Base-by-base conservation (phyloP, 2,888 invertebrate species). In the Parapristionchus giblindavisi region DNA sequence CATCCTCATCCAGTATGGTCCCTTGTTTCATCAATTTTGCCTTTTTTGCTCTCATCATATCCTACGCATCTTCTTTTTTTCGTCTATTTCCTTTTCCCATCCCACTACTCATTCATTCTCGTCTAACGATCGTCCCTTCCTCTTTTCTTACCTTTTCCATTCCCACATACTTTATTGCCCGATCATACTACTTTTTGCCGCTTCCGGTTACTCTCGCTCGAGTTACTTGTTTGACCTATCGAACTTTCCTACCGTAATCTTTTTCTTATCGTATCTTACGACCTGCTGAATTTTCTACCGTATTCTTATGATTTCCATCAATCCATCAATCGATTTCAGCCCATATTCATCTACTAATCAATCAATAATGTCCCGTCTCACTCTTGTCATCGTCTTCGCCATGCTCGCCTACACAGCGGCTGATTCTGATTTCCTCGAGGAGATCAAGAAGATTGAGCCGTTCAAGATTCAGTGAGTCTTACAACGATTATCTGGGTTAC, bases 361-460 rank as follows among this genome's bases (percentile, higher is more conserved):
- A 51, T 21, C 17, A 21, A 21, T 21, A n/a, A 76, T 76, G 70
- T 76, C 76, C 36, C 71, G 58, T 71, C 72, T 56, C 48, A 56
- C 75, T 17, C 65, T 63, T 14, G 17, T 72, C 21, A n/a, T 71
- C 52, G 51, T 75, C n/a, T 63, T 74, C 24, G n/a, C 66, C 8
- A 27, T 68, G 17, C 56, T 65, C 36, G 76, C 66, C 40, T 52
- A 56, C 61, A 75, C 58, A 38, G 66, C 71, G 5, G 66, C 76
- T 32, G 72, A 76, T 36, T 65, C 70, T 6, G 78, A 76, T 34
- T 60, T 71, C 36, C 36, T 78, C 32, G 52, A 56, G 71, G 32
- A 60, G 17, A 29, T 78, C 66, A 76, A 73, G 72, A 66, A 78
- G 52, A 65, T 78, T 38, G 75, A 78, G 29, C 48, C 75, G 34